These are phyloP conservation scores for Holothuria leucospilota DNA, from an alignment of 53 echinoderm and acorn worm species.

Conservation along the genomic window DNA sequence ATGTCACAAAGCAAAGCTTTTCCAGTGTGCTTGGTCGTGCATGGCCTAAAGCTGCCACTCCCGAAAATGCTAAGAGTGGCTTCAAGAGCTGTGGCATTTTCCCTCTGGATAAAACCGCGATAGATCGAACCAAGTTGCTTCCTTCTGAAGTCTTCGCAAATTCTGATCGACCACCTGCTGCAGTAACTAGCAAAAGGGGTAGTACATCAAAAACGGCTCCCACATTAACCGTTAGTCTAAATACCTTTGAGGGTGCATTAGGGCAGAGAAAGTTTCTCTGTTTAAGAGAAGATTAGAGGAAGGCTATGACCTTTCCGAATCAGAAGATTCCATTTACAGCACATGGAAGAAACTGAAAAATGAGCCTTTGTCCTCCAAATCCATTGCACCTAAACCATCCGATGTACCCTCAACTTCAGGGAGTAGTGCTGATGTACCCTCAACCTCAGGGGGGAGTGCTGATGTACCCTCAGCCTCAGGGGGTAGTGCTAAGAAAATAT, in stretches of 20 bases:
- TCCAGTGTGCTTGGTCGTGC: constrained; percentile 31
- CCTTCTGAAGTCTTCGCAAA: constrained; percentile 7
- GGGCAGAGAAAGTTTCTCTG: neutral
- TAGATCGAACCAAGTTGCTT: constrained; percentile 31
- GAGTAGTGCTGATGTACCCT: too few relatives aligned
- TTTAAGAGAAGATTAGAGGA: constrained; percentile 4
- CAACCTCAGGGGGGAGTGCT: too few relatives aligned
- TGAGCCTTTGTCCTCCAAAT: too few relatives aligned
- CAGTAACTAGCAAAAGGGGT: neutral
- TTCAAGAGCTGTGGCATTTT: constrained; percentile 41
- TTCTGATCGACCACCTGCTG: too few relatives aligned
- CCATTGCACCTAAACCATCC: too few relatives aligned
- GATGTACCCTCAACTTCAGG: too few relatives aligned
- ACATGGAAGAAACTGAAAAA: neutral
- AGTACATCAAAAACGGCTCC: neutral
- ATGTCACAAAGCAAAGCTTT: constrained; percentile 51
- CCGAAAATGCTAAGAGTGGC: constrained; percentile 15
- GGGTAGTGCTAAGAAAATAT: too few relatives aligned
- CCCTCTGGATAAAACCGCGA: constrained; percentile 9
- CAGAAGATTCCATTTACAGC: neutral
- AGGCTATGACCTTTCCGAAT: neutral
- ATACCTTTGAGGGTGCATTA: neutral
- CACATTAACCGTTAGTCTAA: neutral
- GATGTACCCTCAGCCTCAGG: too few relatives aligned
- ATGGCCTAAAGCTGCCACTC: constrained; percentile 26